Evolutionary conservation across 1,140 invertebrate genomes (phyloP).

Genomic region (Drosophila persimilis): DNA sequence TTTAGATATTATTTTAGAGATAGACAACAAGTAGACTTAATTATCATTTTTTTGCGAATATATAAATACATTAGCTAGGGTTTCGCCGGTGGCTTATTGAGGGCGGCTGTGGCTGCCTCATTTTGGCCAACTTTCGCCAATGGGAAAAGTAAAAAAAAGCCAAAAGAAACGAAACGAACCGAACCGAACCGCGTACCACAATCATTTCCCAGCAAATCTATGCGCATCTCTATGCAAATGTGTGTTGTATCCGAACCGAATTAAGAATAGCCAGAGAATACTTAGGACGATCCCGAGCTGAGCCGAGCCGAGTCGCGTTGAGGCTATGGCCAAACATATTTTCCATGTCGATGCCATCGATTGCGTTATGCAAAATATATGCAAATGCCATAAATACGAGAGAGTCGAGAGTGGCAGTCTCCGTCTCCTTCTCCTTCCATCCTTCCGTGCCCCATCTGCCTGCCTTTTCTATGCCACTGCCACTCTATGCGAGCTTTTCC

Average conservation of each 20-base stretch:
- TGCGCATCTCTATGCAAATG: slow-evolving; percentile 74
- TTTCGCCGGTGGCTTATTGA: slow-evolving; percentile 39
- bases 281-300: slow-evolving; percentile 29
- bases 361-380: slow-evolving; percentile 83
- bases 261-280: slow-evolving; percentile 55
- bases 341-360: slow-evolving; percentile 82
- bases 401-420: slow-evolving; percentile 32
- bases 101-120: slow-evolving; percentile 53
- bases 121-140: slow-evolving; percentile 74
- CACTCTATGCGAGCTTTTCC: slow-evolving; percentile 31
- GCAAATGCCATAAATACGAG: slow-evolving; percentile 81
- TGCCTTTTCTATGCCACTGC: slow-evolving; percentile 11
- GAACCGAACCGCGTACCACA: slow-evolving; percentile 28
- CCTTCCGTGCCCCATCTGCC: slow-evolving; percentile 15
- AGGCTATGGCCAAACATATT: slow-evolving; percentile 68
- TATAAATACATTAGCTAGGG: slow-evolving; percentile 60
- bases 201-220: slow-evolving; percentile 80
- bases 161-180: slow-evolving; percentile 16
- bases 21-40: slow-evolving; percentile 81
- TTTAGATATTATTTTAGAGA: slow-evolving; percentile 82
- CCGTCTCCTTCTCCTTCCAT: slow-evolving; percentile 18
- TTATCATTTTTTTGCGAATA: slow-evolving; percentile 78
- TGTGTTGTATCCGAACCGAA: slow-evolving; percentile 69
- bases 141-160: slow-evolving; percentile 38
- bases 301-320: slow-evolving; percentile 13